Conservation (phyloP, 2,888 invertebrate genomes). For the Agrochola macilenta region DNA sequence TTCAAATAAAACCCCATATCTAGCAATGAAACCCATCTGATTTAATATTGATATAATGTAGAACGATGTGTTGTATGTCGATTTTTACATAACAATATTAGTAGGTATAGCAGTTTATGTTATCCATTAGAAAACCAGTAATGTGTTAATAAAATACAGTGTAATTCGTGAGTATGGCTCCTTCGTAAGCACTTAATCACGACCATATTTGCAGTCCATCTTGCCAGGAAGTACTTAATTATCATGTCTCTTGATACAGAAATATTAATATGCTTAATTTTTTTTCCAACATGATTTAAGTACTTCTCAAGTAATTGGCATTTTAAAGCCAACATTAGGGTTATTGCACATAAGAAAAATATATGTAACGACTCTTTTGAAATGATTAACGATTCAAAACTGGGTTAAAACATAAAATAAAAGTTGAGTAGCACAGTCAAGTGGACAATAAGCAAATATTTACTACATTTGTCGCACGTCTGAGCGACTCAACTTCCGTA, state of each 20-base stretch:
- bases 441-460: conserved; percentile 20
- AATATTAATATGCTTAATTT: not conserved
- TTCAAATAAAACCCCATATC: not conserved
- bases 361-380: conserved; percentile 47
- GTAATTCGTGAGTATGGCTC: conserved; percentile 3
- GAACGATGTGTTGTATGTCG: not conserved
- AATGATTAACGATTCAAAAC: conserved; percentile 53
- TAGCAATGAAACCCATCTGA: not conserved
- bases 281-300: not conserved
- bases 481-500: conserved; percentile 28
- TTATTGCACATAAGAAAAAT: conserved; percentile 47
- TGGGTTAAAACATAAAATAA: conserved; percentile 50
- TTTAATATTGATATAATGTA: not conserved
- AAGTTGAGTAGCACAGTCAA: conserved; percentile 20
- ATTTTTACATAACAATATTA: conserved; percentile 34
- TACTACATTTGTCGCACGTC: conserved; percentile 28
- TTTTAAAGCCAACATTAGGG: conserved; percentile 3
- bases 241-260: conserved; percentile 5
- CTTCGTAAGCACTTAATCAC: conserved; percentile 13
- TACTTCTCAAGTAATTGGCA: not conserved
- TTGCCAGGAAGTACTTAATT: conserved; percentile 26
- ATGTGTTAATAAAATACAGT: conserved; percentile 17
- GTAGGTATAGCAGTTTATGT: conserved; percentile 15
- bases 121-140: conserved; percentile 17
- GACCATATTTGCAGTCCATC: conserved; percentile 1